Conservation (phyloP, 2,888 invertebrate genomes). For the Thera britannica region DNA sequence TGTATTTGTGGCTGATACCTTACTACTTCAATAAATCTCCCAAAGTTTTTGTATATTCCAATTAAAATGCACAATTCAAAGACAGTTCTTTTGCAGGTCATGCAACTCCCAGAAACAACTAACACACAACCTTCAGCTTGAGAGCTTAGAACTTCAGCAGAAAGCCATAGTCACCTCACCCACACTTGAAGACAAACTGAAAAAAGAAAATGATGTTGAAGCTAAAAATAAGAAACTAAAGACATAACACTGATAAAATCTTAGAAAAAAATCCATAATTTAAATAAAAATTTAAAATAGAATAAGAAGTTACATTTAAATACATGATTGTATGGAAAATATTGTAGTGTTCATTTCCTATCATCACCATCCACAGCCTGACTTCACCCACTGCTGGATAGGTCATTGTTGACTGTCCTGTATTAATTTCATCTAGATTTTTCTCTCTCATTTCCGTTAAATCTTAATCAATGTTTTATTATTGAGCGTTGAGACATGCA, state of each 20-base stretch:
- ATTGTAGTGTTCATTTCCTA: constrained; percentile 11
- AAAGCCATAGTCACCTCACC: constrained; percentile 73
- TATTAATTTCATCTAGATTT: no score
- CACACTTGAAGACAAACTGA: constrained; percentile 70
- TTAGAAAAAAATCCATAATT: constrained; percentile 10
- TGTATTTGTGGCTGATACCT: constrained; percentile 1
- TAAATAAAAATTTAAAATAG: constrained; percentile 32
- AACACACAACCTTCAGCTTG: constrained; percentile 74
- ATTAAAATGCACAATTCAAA: constrained; percentile 24
- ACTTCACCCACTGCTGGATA: no score
- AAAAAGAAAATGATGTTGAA: constrained; percentile 48
- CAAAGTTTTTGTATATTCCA: constrained; percentile 4
- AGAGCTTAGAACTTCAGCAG: constrained; percentile 78
- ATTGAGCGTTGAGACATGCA: no score
- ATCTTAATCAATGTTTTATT: no score
- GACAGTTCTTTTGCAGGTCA: constrained; percentile 54
- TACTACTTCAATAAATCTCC: constrained; percentile 14
- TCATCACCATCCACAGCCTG: neutral
- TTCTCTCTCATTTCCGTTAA: no score
- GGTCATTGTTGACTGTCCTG: no score
- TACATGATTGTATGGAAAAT: neutral
- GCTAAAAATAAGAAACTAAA: constrained; percentile 35
- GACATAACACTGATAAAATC: constrained; percentile 12
- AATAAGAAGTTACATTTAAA: constrained; percentile 21
- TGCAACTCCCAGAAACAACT: constrained; percentile 73